Evolutionary conservation across 2,113 vertebrate species (phyloP).

Genomic region (Gadus chalcogrammus): DNA sequence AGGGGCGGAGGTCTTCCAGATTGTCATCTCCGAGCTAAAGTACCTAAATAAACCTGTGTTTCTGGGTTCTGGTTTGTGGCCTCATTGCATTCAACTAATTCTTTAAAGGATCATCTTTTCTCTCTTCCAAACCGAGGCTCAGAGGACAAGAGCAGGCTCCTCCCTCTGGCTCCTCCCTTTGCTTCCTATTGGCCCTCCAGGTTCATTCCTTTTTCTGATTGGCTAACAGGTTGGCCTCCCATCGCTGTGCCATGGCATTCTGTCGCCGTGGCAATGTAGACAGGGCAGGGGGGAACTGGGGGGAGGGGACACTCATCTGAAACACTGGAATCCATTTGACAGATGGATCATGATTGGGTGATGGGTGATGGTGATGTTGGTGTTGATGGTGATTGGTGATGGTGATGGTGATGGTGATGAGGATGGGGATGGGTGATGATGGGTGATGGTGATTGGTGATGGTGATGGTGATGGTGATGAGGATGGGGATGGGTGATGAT

Average conservation of each 20-base stretch:
- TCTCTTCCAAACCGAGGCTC: too few species aligned
- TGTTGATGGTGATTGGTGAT: neutral
- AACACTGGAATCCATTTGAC: constrained; percentile 45
- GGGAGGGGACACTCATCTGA: constrained; percentile 56
- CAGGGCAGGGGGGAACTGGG: constrained; percentile 52
- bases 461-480: neutral
- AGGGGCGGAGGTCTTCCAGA: too few species aligned
- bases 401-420: neutral
- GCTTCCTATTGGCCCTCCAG: neutral
- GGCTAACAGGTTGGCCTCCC: constrained; percentile 62
- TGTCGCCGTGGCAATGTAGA: constrained; percentile 48
- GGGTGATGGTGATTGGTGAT: neutral
- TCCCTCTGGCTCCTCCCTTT: neutral
- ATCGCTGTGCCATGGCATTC: constrained; percentile 61
- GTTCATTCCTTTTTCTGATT: constrained; percentile 63
- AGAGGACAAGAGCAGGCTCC: constrained; percentile 2
- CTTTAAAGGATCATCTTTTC: too few species aligned
- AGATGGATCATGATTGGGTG: neutral
- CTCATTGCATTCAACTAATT: too few species aligned
- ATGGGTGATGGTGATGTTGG: neutral
- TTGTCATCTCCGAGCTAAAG: too few species aligned
- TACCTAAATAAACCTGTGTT: too few species aligned
- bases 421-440: too few species aligned
- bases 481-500: too few species aligned
- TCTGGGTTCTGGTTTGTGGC: too few species aligned